Base-by-base conservation (phyloP, 1,140 invertebrate genomes). In the Drosophila seguyi region DNA sequence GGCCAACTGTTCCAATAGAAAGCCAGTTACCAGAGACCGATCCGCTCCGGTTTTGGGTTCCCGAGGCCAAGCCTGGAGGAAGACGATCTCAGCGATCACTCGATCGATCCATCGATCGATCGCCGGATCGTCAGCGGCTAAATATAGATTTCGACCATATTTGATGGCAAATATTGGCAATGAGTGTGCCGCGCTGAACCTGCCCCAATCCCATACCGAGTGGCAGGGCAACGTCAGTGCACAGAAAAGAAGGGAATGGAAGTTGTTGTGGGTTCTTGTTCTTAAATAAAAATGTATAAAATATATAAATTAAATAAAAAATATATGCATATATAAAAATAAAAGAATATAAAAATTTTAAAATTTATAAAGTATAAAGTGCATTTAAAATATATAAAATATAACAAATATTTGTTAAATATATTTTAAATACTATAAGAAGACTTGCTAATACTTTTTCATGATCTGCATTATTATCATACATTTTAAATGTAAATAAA, bases 61-160 rank as follows among this genome's bases (percentile, higher is more conserved):
- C 77, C 77, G 81, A 79, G 81, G 75, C 63, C 79, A 75, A 53
- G 47, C 67, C 68, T 60, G 53, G 44, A 39, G 29, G 82, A 75
- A 63, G 81, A 84, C 56, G 81, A 57, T 80, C 67, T 36, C 36
- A 8, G 45, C 20, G 53, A 59, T 52, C 39, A 3, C 6, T 0
- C 7, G 25, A 31, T 52, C 16, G 58, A 60, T 55, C 29, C 45
- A 59, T 71, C 34, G 48, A 56, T 61, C 60, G 60, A 56, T 71
- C 29, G 55, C 6, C 44, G 27, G 48, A 73, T 59, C 82, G 85
- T 88, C 85, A 88, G 77, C 80, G 63, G 76, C 84, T 88, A 88
- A 90, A 88, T 90, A 88, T 88, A 88, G 84, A 88, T 84, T 80
- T 84, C 76, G 84, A 84, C 84, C 84, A 80, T 90, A 90, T 88